Conservation (phyloP, 2,888 invertebrate species). For the Petrolisthes manimaculis region DNA sequence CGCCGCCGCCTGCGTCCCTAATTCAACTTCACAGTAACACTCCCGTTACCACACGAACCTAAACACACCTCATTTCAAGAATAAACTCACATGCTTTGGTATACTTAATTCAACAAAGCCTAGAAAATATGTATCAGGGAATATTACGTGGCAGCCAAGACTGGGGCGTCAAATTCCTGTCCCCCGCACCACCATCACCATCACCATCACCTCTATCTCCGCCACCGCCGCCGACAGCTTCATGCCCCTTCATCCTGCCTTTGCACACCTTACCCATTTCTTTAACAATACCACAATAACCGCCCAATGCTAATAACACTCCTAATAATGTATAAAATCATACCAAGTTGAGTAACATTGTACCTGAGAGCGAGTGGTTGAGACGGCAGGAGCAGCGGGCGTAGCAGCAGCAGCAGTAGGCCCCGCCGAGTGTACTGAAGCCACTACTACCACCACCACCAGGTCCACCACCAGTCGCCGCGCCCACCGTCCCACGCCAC, state of each 20-base stretch:
- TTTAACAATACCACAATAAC: background rate
- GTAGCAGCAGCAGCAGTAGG: conserved; percentile 58
- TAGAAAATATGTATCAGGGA: background rate
- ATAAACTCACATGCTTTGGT: background rate
- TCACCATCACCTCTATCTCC: conserved; percentile 41
- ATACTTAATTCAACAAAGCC: background rate
- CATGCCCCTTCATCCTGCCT: background rate
- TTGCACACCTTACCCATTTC: background rate
- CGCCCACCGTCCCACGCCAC: conserved; percentile 17
- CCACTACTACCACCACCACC: conserved; percentile 28
- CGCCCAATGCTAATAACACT: background rate
- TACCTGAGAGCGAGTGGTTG: conserved; percentile 40
- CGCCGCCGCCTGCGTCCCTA: conserved; percentile 46
- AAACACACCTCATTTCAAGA: background rate
- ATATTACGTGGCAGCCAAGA: conserved; percentile 30
- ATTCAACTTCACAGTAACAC: conserved; percentile 24
- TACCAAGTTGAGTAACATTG: background rate
- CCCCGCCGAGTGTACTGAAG: conserved; percentile 60
- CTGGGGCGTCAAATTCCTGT: conserved; percentile 40
- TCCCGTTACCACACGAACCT: conserved; percentile 16
- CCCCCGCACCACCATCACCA: conserved; percentile 11
- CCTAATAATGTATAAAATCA: background rate
- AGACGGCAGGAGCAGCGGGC: conserved; percentile 48
- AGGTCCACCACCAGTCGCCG: conserved; percentile 36
- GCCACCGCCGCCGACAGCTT: conserved; percentile 45